These are phyloP conservation scores for Venustoraphidia nigricollis DNA, from an alignment of 2,888 invertebrate genomes.

Conservation along the genomic window DNA sequence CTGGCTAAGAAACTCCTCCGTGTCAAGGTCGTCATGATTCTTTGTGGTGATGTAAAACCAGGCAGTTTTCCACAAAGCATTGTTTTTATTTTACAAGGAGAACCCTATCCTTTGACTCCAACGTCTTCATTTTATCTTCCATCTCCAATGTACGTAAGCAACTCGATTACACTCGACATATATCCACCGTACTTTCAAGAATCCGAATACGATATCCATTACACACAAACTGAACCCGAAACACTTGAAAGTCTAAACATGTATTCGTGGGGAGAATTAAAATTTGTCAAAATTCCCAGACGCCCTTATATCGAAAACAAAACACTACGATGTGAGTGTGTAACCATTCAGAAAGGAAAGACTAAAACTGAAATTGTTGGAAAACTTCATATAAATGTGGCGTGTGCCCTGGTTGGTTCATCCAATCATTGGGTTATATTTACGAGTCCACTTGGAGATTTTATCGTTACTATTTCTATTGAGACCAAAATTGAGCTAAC, in stretches of 20 bases:
- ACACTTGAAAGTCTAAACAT: slow-evolving; percentile 24
- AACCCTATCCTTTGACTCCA: background rate
- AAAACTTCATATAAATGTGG: no score
- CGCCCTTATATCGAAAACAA: background rate
- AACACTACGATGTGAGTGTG: slow-evolving; percentile 16
- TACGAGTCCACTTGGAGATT: slow-evolving; percentile 19
- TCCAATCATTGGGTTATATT: slow-evolving; percentile 20
- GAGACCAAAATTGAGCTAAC: no score
- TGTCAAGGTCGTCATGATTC: slow-evolving; percentile 14
- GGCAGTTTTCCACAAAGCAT: slow-evolving; percentile 18
- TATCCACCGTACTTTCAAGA: slow-evolving; percentile 25
- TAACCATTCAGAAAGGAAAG: slow-evolving; percentile 6
- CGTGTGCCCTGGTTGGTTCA: slow-evolving; percentile 6
- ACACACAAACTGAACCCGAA: slow-evolving; percentile 31
- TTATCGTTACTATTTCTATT: slow-evolving; percentile 14
- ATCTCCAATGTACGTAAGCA: slow-evolving; percentile 2
- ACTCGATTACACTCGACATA: slow-evolving; percentile 29
- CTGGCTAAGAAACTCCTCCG: slow-evolving; percentile 16
- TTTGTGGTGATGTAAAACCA: slow-evolving; percentile 19
- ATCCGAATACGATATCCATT: slow-evolving; percentile 24
- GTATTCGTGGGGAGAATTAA: no score
- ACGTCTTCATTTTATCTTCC: no score
- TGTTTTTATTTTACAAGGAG: slow-evolving; percentile 5
- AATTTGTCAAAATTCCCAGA: no score
- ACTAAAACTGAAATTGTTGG: no score